These are phyloP conservation scores for Epirrhoe tristata DNA, from an alignment of 2,888 invertebrate species.

Conservation along the genomic window DNA sequence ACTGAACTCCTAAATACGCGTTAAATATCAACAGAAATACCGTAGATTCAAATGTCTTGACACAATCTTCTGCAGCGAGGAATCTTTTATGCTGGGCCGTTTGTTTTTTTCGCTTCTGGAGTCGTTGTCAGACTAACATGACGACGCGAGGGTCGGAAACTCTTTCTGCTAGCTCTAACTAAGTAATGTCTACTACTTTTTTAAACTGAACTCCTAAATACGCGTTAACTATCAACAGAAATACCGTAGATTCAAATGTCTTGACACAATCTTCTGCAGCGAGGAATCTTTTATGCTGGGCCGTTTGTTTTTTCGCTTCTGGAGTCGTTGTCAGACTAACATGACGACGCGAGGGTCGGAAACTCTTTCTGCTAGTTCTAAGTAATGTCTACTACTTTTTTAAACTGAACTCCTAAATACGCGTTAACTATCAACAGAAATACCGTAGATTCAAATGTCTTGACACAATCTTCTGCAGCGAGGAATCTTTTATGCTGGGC, in stretches of 20 bases:
- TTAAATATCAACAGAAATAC: constrained; percentile 4
- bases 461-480: neutral
- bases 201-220: no score
- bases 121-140: constrained; percentile 36
- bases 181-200: no score
- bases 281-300: neutral
- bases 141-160: constrained; percentile 65
- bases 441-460: constrained; percentile 14
- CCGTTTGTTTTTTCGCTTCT: constrained; percentile 4
- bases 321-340: constrained; percentile 39
- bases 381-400: no score
- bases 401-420: neutral
- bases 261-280: neutral
- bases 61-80: neutral
- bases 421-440: neutral
- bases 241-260: constrained; percentile 13
- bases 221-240: neutral
- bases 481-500: neutral
- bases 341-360: constrained; percentile 62
- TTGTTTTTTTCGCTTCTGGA: constrained; percentile 17
- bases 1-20: neutral
- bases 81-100: neutral
- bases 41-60: constrained; percentile 5
- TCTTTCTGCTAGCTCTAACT: no score
- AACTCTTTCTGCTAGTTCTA: no score